Conservation (phyloP, 1,140 invertebrate genomes). For the Bombus vancouverensis region DNA sequence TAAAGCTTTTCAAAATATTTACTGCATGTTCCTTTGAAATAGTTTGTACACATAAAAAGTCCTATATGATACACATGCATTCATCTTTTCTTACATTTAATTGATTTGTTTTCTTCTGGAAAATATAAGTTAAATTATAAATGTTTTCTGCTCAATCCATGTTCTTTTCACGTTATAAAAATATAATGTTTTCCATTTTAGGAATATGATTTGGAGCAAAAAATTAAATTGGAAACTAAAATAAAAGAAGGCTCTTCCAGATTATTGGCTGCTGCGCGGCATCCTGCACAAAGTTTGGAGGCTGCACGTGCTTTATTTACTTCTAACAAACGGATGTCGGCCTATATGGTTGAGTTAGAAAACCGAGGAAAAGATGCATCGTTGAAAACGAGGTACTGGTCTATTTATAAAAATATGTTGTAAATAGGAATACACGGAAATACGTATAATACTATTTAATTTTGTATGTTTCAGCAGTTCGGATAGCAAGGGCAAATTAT, state of each 20-base stretch:
- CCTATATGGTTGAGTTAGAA: constrained; percentile 88
- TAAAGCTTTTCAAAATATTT: not conserved
- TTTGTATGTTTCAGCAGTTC: constrained; percentile 57
- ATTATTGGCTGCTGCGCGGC: constrained; percentile 86
- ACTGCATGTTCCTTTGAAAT: not conserved
- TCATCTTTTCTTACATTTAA: too few species aligned
- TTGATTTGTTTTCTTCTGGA: too few species aligned
- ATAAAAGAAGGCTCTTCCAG: constrained; percentile 89
- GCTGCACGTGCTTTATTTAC: constrained; percentile 87
- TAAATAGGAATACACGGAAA: not conserved
- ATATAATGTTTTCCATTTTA: constrained; percentile 53
- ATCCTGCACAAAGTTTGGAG: constrained; percentile 87
- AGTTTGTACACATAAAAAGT: not conserved
- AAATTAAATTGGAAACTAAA: constrained; percentile 89
- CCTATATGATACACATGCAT: too few species aligned
- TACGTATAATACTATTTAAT: not conserved
- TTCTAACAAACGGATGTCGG: constrained; percentile 87
- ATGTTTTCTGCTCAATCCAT: not conserved
- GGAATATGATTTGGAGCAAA: constrained; percentile 87
- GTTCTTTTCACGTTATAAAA: not conserved
- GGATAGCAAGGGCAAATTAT: constrained; percentile 79
- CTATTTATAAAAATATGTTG: not conserved
- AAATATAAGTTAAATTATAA: not conserved
- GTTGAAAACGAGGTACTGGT: constrained; percentile 61
- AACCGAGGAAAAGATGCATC: constrained; percentile 81